Evolutionary conservation across 92 coral and sea anemone genomes (phyloP).

Genomic region (Palythoa heliodiscus): DNA sequence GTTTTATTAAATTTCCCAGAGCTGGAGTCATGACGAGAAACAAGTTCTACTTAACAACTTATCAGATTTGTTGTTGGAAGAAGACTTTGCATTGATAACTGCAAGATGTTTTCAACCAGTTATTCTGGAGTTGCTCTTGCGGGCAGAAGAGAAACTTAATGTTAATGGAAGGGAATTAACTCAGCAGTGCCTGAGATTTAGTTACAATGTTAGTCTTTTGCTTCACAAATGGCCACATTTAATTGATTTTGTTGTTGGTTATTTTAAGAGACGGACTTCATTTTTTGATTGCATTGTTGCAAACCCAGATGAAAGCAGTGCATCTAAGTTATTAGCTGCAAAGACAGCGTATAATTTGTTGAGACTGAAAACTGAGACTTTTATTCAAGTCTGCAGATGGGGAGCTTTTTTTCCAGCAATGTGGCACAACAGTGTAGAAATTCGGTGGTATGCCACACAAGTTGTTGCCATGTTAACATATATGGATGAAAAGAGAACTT

Average conservation of each 20-base stretch:
- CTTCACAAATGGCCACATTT: slow-evolving; percentile 62
- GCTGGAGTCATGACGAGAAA: slow-evolving; percentile 79
- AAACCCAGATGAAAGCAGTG: slow-evolving; percentile 13
- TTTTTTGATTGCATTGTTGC: slow-evolving; percentile 54
- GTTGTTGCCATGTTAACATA: slow-evolving; percentile 75
- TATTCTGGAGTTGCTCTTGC: slow-evolving; percentile 76
- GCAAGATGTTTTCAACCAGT: slow-evolving; percentile 75
- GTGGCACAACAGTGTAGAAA: slow-evolving; percentile 48
- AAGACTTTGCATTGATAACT: slow-evolving; percentile 52
- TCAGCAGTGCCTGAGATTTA: slow-evolving; percentile 57
- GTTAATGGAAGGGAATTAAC: slow-evolving; percentile 8
- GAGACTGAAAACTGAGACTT: slow-evolving; percentile 62
- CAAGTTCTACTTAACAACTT: slow-evolving; percentile 72
- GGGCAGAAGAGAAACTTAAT: slow-evolving; percentile 50
- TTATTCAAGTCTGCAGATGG: slow-evolving; percentile 75
- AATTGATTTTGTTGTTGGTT: slow-evolving; percentile 63
- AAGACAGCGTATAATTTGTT: slow-evolving; percentile 78
- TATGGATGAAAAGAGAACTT: slow-evolving; percentile 67
- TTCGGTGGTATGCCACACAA: slow-evolving; percentile 68
- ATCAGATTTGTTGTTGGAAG: slow-evolving; percentile 59
- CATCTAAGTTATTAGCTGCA: slow-evolving; percentile 44
- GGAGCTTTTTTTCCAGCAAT: slow-evolving; percentile 56
- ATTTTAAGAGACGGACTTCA: slow-evolving; percentile 56
- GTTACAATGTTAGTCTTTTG: slow-evolving; percentile 70
- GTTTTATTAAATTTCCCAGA: slow-evolving; percentile 45